These are phyloP conservation scores for Hemitrygon akajei DNA, from an alignment of 2,797 vertebrate genomes.

Conservation along the genomic window DNA sequence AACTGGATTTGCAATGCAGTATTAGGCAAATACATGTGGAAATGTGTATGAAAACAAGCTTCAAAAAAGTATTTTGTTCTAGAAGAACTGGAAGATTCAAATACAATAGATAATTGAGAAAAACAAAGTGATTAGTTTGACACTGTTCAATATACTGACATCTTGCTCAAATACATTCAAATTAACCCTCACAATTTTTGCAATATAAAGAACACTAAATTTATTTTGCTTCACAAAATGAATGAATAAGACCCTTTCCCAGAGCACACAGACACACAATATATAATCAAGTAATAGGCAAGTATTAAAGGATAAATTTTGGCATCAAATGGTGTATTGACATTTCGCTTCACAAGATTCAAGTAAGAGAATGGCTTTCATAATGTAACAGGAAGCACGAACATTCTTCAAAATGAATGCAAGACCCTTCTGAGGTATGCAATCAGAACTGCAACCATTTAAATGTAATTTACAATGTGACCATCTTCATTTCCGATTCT, in stretches of 20 bases:
- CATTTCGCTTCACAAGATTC: background rate
- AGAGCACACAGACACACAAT: background rate
- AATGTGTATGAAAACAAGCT: background rate
- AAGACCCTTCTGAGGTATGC: background rate
- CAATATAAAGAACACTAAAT: background rate
- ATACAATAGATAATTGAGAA: background rate
- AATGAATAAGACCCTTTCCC: background rate
- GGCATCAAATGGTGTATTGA: background rate
- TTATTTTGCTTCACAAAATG: background rate
- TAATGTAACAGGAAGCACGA: background rate
- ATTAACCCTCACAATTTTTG: background rate
- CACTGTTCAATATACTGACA: background rate
- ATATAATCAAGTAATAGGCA: constrained; percentile 7
- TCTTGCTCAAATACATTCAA: background rate
- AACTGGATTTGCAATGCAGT: constrained; percentile 3
- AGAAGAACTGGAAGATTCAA: constrained; percentile 10
- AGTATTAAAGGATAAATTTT: constrained; percentile 1
- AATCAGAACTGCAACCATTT: background rate
- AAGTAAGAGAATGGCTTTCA: constrained; percentile 20
- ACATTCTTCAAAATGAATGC: background rate
- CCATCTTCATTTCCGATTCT: background rate
- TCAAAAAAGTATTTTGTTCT: background rate
- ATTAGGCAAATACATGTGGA: background rate
- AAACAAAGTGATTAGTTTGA: background rate
- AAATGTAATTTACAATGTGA: background rate